Conservation (phyloP, 2,797 vertebrate genomes). For the Enteromius fasciolatus region DNA sequence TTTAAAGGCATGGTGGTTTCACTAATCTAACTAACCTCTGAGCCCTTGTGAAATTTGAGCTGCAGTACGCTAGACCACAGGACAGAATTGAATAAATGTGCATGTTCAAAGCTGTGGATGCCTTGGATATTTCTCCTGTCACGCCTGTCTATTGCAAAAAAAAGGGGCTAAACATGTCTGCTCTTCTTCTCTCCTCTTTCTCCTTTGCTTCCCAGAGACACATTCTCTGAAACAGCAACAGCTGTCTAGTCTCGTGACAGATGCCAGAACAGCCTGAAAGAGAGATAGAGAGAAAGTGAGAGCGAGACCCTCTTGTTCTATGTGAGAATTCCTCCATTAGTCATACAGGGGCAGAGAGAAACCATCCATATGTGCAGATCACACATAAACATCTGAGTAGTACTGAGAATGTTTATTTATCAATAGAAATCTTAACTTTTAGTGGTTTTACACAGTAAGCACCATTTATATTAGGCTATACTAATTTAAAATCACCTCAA, state of each 20-base stretch:
- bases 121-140: constrained; percentile 62
- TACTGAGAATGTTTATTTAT: neutral
- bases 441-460: constrained; percentile 10
- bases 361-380: constrained; percentile 10
- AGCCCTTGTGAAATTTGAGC: constrained; percentile 17
- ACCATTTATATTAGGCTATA: neutral
- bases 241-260: constrained; percentile 55
- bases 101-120: constrained; percentile 57
- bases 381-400: neutral
- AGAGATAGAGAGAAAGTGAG: constrained; percentile 40
- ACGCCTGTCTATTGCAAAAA: constrained; percentile 67
- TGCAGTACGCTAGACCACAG: neutral
- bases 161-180: constrained; percentile 54
- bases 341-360: constrained; percentile 38
- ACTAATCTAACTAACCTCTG: constrained; percentile 33
- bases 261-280: constrained; percentile 37
- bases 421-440: neutral
- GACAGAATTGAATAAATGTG: constrained; percentile 47
- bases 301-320: constrained; percentile 6
- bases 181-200: constrained; percentile 28
- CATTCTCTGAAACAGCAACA: constrained; percentile 45
- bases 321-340: constrained; percentile 48
- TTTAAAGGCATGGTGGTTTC: constrained; percentile 15
- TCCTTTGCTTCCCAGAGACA: constrained; percentile 29
- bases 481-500: neutral